phyloP scores from a whole-genome alignment of 2,797 vertebrate genomes.

The Bothrops alternatus region DNA sequence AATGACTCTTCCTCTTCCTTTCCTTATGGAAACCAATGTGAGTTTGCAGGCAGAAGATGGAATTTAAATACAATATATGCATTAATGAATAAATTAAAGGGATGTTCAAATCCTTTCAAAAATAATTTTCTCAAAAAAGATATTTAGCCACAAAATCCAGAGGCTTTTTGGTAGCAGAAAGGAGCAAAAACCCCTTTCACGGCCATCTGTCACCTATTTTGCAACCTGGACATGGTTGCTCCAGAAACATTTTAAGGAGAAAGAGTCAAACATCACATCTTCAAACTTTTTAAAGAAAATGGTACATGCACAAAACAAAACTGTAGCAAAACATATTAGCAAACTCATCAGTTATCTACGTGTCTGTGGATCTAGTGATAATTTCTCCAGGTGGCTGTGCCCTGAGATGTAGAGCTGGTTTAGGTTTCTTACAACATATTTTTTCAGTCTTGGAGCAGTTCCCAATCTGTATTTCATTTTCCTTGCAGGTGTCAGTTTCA shows the following conservation, averaged over 20 bases:
- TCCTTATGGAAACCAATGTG: neutral
- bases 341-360: neutral
- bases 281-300: neutral
- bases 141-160: neutral
- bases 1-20: neutral
- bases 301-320: neutral
- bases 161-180: neutral
- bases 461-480: neutral
- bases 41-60: neutral
- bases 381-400: neutral
- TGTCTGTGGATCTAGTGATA: neutral
- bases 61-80: neutral
- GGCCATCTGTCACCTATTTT: neutral
- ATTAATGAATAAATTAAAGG: neutral
- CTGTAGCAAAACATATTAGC: neutral
- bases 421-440: conserved; percentile 19
- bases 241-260: neutral
- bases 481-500: neutral
- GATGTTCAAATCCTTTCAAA: neutral
- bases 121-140: neutral
- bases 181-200: neutral
- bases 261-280: neutral
- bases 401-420: neutral
- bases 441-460: conserved; percentile 5
- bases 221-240: neutral